phyloP scores from a whole-genome alignment of 2,888 invertebrate species.

The Papilio protenor region DNA sequence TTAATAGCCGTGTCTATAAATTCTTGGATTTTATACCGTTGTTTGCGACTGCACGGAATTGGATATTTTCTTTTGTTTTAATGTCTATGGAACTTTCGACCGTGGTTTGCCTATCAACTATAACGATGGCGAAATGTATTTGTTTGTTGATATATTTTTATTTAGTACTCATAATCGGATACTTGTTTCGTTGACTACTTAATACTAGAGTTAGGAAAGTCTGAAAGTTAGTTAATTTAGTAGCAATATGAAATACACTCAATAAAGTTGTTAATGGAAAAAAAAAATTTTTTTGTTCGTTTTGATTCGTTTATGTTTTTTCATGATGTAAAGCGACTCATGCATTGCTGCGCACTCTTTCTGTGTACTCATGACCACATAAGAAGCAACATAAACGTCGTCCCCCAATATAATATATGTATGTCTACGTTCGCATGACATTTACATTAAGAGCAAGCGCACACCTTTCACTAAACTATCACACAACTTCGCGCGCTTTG shows the following conservation, averaged over 20 bases:
- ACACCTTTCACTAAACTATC: too few relatives aligned
- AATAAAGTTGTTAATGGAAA: too few relatives aligned
- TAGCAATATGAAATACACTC: too few relatives aligned
- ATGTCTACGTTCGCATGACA: background rate
- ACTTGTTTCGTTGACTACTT: background rate
- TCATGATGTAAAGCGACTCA: background rate
- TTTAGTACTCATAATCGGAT: background rate
- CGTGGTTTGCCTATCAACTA: background rate
- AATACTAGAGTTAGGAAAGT: background rate
- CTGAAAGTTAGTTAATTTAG: too few relatives aligned
- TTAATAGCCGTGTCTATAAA: constrained; percentile 42
- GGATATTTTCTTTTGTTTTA: constrained; percentile 30
- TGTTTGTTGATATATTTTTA: constrained; percentile 27
- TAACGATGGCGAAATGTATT: background rate
- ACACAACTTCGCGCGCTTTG: too few relatives aligned
- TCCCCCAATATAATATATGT: background rate
- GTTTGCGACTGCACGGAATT: constrained; percentile 40
- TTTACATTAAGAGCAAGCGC: too few relatives aligned
- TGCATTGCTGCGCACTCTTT: background rate
- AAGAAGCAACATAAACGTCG: background rate
- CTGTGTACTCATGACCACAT: background rate
- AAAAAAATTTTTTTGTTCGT: too few relatives aligned
- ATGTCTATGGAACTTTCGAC: constrained; percentile 49
- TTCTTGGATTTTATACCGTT: constrained; percentile 38
- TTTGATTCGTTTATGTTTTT: too few relatives aligned